phyloP scores from a whole-genome alignment of 1,140 invertebrate species.

The Oreohelix idahoensis region DNA sequence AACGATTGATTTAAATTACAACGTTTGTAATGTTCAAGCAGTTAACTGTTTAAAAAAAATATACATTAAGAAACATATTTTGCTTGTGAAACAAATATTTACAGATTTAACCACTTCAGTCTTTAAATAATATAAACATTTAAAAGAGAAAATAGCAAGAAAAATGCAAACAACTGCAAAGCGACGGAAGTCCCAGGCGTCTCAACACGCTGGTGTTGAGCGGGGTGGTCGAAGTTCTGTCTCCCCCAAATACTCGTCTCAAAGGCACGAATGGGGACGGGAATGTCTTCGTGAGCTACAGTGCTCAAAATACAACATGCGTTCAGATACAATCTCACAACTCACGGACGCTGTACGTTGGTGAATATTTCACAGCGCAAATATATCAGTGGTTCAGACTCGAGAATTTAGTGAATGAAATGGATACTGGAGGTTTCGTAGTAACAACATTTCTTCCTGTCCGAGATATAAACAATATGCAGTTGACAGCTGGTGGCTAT shows the following conservation, averaged over 20 bases:
- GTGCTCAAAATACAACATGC: conserved; percentile 4
- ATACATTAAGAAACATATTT: too few relatives aligned
- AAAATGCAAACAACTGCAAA: neutral
- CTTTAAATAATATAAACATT: too few relatives aligned
- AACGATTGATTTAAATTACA: too few relatives aligned
- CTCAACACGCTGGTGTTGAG: neutral
- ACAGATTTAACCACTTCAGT: too few relatives aligned
- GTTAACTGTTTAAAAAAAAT: too few relatives aligned
- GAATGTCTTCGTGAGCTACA: too few relatives aligned
- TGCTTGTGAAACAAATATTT: too few relatives aligned
- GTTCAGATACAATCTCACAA: neutral
- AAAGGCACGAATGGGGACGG: conserved; percentile 49
- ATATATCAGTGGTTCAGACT: conserved; percentile 56
- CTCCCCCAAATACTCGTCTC: conserved; percentile 48
- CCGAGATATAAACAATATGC: conserved; percentile 53
- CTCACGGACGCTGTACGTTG: conserved; percentile 57
- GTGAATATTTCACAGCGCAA: conserved; percentile 60
- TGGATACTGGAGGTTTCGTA: conserved; percentile 49
- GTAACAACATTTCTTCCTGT: conserved; percentile 56
- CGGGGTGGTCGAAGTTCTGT: neutral
- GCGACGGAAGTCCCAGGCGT: neutral
- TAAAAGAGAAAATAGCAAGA: neutral
- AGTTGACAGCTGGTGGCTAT: conserved; percentile 51
- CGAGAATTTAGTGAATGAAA: conserved; percentile 50
- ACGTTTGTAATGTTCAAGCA: too few relatives aligned